These are phyloP conservation scores for Ctenodactylus gundi DNA, from an alignment of 2,113 vertebrate genomes.

Conservation along the genomic window DNA sequence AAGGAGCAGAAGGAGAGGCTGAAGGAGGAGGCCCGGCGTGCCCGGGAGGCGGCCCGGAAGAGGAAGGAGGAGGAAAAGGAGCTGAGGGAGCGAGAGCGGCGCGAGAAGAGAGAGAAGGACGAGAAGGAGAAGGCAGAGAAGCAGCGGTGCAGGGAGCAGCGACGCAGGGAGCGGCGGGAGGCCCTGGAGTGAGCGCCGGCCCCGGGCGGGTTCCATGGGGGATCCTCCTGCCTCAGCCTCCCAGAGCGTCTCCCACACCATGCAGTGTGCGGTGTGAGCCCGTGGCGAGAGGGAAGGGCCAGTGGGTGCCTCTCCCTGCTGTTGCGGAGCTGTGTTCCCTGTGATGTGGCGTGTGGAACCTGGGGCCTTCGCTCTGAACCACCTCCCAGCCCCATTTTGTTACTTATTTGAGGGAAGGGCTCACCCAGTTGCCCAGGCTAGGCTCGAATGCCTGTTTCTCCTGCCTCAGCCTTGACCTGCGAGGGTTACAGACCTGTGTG, in stretches of 20 bases:
- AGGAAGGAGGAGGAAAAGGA: constrained; percentile 93
- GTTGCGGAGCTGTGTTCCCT: too few species aligned
- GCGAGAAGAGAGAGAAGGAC: constrained; percentile 85
- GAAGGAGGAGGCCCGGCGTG: constrained; percentile 88
- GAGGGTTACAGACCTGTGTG: too few species aligned
- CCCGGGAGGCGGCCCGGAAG: constrained; percentile 91
- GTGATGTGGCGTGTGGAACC: too few species aligned
- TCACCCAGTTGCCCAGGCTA: neutral
- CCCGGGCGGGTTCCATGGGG: too few species aligned
- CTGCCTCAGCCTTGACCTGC: neutral
- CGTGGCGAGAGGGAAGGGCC: neutral
- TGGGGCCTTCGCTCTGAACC: neutral
- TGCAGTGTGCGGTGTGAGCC: neutral
- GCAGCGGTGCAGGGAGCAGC: constrained; percentile 91
- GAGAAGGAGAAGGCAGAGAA: constrained; percentile 91
- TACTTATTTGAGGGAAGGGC: neutral
- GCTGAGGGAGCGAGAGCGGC: constrained; percentile 91
- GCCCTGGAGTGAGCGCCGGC: constrained; percentile 89
- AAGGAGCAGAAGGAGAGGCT: constrained; percentile 89
- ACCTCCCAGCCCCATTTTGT: neutral
- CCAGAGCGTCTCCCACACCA: too few species aligned
- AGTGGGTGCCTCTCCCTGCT: too few species aligned
- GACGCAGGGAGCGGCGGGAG: constrained; percentile 91
- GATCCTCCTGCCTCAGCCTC: fast-evolving
- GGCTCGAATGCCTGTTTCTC: neutral